phyloP scores from a whole-genome alignment of 1,140 invertebrate species.

The Pomacea maculata region DNA sequence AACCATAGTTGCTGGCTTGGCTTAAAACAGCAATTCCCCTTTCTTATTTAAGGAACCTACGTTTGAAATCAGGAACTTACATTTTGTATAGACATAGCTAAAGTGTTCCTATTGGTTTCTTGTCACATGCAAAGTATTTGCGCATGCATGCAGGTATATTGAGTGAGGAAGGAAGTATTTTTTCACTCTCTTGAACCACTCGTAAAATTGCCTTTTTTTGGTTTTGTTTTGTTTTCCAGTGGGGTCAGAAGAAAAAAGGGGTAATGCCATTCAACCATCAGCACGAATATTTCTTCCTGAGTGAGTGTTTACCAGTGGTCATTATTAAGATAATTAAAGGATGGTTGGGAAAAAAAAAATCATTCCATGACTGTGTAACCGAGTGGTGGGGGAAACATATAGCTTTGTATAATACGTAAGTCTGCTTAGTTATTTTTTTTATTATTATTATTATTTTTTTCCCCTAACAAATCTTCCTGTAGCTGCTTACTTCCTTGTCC shows the following conservation, averaged over 20 bases:
- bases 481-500: too few species aligned
- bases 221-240: conserved; percentile 25
- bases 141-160: background rate
- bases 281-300: conserved; percentile 61
- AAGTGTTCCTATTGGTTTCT: background rate
- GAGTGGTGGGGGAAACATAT: too few species aligned
- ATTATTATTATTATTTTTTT: background rate
- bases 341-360: too few species aligned
- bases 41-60: too few species aligned
- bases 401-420: background rate
- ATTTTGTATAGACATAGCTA: background rate
- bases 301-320: conserved; percentile 41
- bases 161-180: background rate
- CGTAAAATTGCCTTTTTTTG: background rate
- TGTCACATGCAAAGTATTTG: too few species aligned
- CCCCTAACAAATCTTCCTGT: background rate
- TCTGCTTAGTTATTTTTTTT: conserved; percentile 5
- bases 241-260: conserved; percentile 50
- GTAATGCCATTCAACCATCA: conserved; percentile 62
- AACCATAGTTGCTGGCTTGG: too few species aligned
- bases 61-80: too few species aligned
- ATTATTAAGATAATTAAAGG: too few species aligned
- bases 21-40: too few species aligned
- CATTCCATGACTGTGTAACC: too few species aligned
- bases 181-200: background rate